Percentiles rank a stretch among this genome's conserved stretches.
phyloP scores from a whole-genome alignment of 2,113 vertebrate species.

The Perca flavescens region DNA sequence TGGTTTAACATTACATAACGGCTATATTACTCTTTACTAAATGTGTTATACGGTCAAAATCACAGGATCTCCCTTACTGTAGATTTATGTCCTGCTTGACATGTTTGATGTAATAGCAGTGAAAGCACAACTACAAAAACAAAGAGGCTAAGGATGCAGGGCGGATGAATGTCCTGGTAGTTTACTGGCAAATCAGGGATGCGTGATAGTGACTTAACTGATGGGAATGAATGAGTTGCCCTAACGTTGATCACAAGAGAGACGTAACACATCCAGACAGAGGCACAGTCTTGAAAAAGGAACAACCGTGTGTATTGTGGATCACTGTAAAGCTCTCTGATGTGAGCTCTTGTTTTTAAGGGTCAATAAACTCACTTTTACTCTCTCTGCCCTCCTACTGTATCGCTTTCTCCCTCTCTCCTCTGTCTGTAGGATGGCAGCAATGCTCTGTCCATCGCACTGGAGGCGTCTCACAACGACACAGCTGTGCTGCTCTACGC shows the following conservation, averaged over 20 bases:
- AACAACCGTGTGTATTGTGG: not conserved
- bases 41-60: not conserved
- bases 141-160: not conserved
- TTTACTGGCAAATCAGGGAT: constrained; percentile 30
- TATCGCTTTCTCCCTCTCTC: constrained; percentile 14
- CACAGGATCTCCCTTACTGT: not conserved
- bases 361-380: constrained; percentile 8
- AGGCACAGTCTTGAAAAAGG: not conserved
- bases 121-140: not conserved
- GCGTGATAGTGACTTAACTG: not conserved
- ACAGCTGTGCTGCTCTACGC: constrained; percentile 91
- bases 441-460: constrained; percentile 90
- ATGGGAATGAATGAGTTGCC: not conserved
- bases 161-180: not conserved
- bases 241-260: not conserved
- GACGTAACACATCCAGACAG: not conserved
- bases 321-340: constrained; percentile 15
- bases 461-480: constrained; percentile 93
- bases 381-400: constrained; percentile 1
- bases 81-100: not conserved
- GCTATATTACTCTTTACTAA: not conserved
- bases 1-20: not conserved
- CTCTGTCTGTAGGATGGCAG: constrained; percentile 90
- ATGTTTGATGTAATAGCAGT: not conserved
- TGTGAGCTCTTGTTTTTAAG: constrained; percentile 9